Evolutionary conservation across 2,888 invertebrate genomes (phyloP).

Genomic region (Drosophila dives): DNA sequence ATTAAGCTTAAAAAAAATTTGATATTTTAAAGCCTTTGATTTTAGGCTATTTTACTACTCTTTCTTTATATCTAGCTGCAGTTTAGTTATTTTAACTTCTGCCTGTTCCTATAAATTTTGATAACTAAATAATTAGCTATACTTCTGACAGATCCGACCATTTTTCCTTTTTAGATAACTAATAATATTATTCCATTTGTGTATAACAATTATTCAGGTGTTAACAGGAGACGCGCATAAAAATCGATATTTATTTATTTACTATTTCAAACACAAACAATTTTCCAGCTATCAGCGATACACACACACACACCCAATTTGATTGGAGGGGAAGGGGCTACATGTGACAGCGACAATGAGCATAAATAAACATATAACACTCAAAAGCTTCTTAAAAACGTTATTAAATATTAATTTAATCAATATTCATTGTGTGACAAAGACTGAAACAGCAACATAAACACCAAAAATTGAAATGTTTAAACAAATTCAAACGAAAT

Average conservation of each 20-base stretch:
- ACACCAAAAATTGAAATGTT: conserved; percentile 4
- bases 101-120: neutral
- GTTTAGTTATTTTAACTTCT: neutral
- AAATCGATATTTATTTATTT: conserved; percentile 20
- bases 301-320: neutral
- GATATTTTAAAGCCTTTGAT: neutral
- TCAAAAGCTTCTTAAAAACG: conserved; percentile 79
- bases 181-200: neutral
- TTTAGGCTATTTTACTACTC: neutral
- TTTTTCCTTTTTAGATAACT: neutral
- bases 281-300: conserved; percentile 9
- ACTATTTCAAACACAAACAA: neutral
- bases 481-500: conserved; percentile 48
- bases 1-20: neutral
- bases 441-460: conserved; percentile 17
- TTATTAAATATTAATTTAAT: conserved; percentile 82
- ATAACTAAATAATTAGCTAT: neutral
- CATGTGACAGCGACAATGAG: conserved; percentile 40
- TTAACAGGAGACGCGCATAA: conserved; percentile 19
- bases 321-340: neutral
- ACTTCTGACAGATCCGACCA: neutral
- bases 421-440: conserved; percentile 70
- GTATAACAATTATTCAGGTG: conserved; percentile 4
- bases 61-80: neutral
- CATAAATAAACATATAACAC: conserved; percentile 80